Evolutionary conservation across 2,888 invertebrate genomes (phyloP).

Genomic region (Loripinus fragilis): DNA sequence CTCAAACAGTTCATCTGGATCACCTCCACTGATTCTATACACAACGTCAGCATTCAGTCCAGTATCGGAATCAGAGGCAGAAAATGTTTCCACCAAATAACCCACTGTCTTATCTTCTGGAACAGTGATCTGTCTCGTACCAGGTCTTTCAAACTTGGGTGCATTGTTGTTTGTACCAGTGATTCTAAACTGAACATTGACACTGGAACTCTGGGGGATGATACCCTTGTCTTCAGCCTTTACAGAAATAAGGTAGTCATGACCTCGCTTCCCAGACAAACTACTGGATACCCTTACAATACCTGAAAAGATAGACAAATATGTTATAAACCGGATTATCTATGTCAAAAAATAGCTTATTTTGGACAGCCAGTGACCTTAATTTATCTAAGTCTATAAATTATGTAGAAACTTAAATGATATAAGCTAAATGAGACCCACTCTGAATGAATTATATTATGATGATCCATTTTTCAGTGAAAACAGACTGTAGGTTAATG

Average conservation of each 20-base stretch:
- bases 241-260: constrained; percentile 88
- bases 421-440: too few relatives aligned
- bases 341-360: too few relatives aligned
- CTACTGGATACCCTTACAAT: constrained; percentile 88
- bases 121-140: constrained; percentile 93
- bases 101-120: constrained; percentile 95
- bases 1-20: constrained; percentile 91
- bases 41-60: constrained; percentile 95
- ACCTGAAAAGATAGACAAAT: constrained; percentile 84
- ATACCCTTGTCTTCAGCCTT: constrained; percentile 94
- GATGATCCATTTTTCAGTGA: too few relatives aligned
- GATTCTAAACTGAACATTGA: constrained; percentile 85
- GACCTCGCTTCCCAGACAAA: constrained; percentile 84
- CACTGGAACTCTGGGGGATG: constrained; percentile 92
- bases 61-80: constrained; percentile 92
- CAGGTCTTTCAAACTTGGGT: constrained; percentile 90
- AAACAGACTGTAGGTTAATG: too few relatives aligned
- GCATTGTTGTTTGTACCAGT: constrained; percentile 92
- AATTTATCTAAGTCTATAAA: too few relatives aligned
- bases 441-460: too few relatives aligned
- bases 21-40: constrained; percentile 87
- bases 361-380: too few relatives aligned
- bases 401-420: too few relatives aligned
- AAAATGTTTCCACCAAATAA: constrained; percentile 91
- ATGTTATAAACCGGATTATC: too few relatives aligned